These are phyloP conservation scores for Drosophila ficusphila DNA, from an alignment of 1,140 invertebrate genomes.

Conservation along the genomic window DNA sequence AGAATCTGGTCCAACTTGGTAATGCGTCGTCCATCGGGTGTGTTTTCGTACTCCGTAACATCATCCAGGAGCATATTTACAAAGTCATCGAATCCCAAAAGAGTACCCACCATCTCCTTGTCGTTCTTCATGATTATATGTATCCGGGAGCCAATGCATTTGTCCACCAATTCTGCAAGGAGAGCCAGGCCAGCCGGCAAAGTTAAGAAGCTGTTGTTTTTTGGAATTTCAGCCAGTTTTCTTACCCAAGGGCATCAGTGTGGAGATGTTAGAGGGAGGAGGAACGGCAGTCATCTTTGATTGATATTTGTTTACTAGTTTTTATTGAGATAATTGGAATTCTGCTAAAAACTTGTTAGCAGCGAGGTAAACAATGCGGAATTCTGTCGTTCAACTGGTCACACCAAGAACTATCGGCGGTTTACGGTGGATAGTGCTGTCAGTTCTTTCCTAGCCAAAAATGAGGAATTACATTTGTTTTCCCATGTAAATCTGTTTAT, in stretches of 20 bases:
- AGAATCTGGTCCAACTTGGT: slow-evolving; percentile 99
- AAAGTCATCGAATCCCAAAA: slow-evolving; percentile 99
- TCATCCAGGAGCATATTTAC: slow-evolving; percentile 98
- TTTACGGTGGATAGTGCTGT: background rate
- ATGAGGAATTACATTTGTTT: too few species aligned
- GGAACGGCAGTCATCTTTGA: slow-evolving; percentile 74
- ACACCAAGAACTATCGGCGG: background rate
- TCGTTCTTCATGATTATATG: slow-evolving; percentile 99
- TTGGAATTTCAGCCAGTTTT: background rate
- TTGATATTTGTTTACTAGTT: slow-evolving; percentile 1
- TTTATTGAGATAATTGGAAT: slow-evolving; percentile 12
- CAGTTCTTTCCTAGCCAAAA: background rate
- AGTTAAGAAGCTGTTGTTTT: background rate
- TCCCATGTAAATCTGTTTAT: background rate
- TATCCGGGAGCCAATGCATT: slow-evolving; percentile 99
- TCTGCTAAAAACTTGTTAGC: slow-evolving; percentile 6
- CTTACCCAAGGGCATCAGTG: slow-evolving; percentile 89
- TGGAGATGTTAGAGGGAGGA: slow-evolving; percentile 88
- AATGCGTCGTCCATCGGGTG: slow-evolving; percentile 97
- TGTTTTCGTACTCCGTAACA: slow-evolving; percentile 97
- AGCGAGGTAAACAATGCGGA: slow-evolving; percentile 39
- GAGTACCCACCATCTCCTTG: slow-evolving; percentile 99
- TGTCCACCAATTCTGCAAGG: slow-evolving; percentile 97
- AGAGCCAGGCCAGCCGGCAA: slow-evolving; percentile 21
- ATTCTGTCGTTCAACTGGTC: background rate